Conservation (phyloP, 2,888 invertebrate genomes). For the Barypeithes pellucidus region DNA sequence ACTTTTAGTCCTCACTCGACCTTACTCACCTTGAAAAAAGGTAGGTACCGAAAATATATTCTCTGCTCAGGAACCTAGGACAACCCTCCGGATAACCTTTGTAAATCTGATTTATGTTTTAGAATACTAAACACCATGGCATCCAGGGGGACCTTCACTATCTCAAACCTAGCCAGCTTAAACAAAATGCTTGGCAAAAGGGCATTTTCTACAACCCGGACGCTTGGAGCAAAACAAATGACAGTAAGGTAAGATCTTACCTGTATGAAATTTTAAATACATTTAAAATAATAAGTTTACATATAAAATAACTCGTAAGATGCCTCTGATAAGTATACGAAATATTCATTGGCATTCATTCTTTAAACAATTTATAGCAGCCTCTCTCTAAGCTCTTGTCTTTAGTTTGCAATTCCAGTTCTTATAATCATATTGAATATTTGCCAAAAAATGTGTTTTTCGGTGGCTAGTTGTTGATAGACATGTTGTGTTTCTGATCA, state of each 20-base stretch:
- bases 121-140: constrained; percentile 57
- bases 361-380: no score
- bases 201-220: constrained; percentile 72
- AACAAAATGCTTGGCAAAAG: constrained; percentile 68
- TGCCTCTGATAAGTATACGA: no score
- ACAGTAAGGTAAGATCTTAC: constrained; percentile 77
- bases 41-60: constrained; percentile 12
- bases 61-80: constrained; percentile 25
- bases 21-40: constrained; percentile 61
- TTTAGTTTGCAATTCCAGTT: background rate
- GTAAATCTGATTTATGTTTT: constrained; percentile 34
- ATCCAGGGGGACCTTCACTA: constrained; percentile 57
- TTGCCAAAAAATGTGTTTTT: no score
- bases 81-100: no score
- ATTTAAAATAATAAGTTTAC: no score
- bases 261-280: no score
- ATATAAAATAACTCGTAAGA: no score
- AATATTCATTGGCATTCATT: no score
- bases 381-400: no score
- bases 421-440: background rate
- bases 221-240: constrained; percentile 78
- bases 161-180: constrained; percentile 65
- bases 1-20: constrained; percentile 58
- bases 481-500: no score
- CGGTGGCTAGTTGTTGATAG: no score